Conservation (phyloP, 2,888 invertebrate genomes). For the Petrolisthes cinctipes region DNA sequence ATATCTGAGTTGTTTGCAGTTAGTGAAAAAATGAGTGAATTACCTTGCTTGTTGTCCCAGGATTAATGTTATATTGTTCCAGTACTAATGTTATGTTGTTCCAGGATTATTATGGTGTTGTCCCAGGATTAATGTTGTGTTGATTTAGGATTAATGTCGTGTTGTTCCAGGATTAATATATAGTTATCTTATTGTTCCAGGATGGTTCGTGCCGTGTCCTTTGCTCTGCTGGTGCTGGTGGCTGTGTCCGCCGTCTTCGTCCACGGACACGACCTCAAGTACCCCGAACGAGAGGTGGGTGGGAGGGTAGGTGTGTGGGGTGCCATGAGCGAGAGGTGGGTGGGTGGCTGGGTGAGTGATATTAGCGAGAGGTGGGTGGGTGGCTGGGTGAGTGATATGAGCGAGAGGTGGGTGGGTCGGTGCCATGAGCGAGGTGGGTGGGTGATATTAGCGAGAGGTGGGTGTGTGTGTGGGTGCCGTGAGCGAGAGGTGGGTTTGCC, state of each 20-base stretch:
- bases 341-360: neutral
- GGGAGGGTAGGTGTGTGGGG: neutral
- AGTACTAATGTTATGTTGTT: neutral
- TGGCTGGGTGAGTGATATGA: conserved; percentile 18
- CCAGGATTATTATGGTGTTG: neutral
- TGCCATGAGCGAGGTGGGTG: neutral
- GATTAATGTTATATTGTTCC: neutral
- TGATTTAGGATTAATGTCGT: neutral
- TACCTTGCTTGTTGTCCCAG: too few species aligned
- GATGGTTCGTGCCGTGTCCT: conserved; percentile 18
- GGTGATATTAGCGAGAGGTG: neutral
- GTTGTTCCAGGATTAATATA: neutral
- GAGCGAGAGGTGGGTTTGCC: conserved; percentile 48
- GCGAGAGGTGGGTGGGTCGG: conserved; percentile 35
- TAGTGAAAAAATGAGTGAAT: too few species aligned
- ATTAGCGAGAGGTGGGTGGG: conserved; percentile 34
- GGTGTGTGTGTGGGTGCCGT: neutral
- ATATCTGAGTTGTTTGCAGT: too few species aligned
- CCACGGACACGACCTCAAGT: conserved; percentile 31
- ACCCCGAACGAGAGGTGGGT: conserved; percentile 43
- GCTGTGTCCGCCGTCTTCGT: conserved; percentile 15
- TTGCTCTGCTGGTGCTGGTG: conserved; percentile 25
- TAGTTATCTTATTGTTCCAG: neutral
- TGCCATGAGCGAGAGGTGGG: neutral
- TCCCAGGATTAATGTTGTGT: neutral